Evolutionary conservation across 92 coral and sea anemone species (phyloP).

Genomic region (Phenganax subtilis): DNA sequence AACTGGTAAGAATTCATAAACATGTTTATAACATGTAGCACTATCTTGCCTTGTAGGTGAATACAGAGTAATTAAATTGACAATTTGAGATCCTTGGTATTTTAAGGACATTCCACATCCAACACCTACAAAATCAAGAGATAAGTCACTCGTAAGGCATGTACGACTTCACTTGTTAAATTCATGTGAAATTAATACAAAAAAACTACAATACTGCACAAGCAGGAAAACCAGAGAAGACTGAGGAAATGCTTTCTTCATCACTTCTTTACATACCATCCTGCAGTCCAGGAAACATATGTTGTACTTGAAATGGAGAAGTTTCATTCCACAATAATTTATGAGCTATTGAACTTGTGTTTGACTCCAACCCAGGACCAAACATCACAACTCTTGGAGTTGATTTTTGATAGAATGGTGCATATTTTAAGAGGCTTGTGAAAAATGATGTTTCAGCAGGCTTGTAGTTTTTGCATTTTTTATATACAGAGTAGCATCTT

Average conservation of each 20-base stretch:
- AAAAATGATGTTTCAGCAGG: neutral
- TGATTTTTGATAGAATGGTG: constrained; percentile 58
- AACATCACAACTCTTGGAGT: constrained; percentile 78
- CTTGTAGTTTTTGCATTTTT: neutral
- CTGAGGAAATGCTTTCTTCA: too few relatives aligned
- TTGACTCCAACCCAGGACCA: constrained; percentile 94
- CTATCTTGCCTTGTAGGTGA: constrained; percentile 75
- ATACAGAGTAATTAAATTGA: constrained; percentile 81
- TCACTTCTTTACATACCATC: constrained; percentile 57
- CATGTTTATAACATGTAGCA: neutral
- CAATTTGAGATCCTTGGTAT: constrained; percentile 47
- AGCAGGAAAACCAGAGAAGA: too few relatives aligned
- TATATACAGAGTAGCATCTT: constrained; percentile 69
- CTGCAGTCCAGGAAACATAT: constrained; percentile 88
- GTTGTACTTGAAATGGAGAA: constrained; percentile 75
- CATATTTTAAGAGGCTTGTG: constrained; percentile 20
- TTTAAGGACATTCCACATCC: constrained; percentile 88
- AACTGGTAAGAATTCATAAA: neutral
- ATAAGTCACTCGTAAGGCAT: too few relatives aligned
- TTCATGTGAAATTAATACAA: too few relatives aligned
- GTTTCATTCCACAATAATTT: constrained; percentile 64
- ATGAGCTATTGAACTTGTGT: constrained; percentile 72
- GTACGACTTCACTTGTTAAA: too few relatives aligned
- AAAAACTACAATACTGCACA: too few relatives aligned
- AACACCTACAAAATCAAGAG: constrained; percentile 50